A percentile compares a stretch with the other conserved stretches of the same genome.
phyloP scores from a whole-genome alignment of 2,113 vertebrate species.

The Sialia sialis region DNA sequence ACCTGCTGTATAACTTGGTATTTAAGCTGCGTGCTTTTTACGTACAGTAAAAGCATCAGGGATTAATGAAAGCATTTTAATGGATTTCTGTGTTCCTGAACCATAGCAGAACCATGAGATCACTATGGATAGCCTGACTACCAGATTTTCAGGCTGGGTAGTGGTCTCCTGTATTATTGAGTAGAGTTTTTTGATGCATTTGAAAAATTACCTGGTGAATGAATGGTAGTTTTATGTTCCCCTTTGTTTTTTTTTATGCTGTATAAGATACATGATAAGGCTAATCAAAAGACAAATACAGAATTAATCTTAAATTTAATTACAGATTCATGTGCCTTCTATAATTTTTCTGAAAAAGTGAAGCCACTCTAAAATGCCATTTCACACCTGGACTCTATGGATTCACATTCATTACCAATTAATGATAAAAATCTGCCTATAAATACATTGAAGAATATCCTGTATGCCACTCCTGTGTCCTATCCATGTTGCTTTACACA shows the following conservation, averaged over 20 bases:
- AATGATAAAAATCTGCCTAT: neutral
- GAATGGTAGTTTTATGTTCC: neutral
- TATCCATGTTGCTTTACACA: neutral
- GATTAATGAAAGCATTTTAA: conserved; percentile 32
- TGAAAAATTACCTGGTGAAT: neutral
- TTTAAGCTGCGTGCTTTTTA: conserved; percentile 33
- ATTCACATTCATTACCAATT: neutral
- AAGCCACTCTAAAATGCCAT: neutral
- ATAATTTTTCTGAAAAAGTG: neutral
- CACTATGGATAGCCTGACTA: neutral
- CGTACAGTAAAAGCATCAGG: conserved; percentile 25
- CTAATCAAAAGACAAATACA: neutral
- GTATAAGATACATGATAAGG: neutral
- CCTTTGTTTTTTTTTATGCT: neutral
- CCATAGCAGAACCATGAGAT: conserved; percentile 18
- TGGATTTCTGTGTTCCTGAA: neutral
- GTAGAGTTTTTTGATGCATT: neutral
- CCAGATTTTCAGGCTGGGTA: neutral
- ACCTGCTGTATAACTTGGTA: neutral
- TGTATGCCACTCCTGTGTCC: neutral
- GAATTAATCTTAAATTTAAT: neutral
- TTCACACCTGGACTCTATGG: neutral
- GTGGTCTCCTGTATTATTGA: neutral
- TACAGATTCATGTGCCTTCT: neutral
- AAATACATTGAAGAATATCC: neutral